Evolutionary conservation across 2,888 invertebrate genomes (phyloP), one percentile per base, ranked within the genome.

Genomic region (Amphipyra tragopoginis): DNA sequence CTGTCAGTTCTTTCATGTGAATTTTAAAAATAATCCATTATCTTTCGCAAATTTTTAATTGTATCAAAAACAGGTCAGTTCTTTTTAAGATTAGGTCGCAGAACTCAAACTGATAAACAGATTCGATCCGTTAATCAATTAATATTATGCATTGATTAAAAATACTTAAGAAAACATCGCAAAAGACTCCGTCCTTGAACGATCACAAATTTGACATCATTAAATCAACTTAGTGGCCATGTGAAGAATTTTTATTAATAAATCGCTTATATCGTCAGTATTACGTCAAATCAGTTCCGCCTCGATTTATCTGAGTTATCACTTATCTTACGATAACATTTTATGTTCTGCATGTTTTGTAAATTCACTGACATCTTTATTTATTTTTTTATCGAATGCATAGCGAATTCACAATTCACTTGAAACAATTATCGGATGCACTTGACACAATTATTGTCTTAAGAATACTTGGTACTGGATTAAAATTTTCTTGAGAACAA

Each of bases 281-380:
- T 77, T 81, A 79, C 80, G 79, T 79, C 61, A 73, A 79, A 79
- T 76, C 68, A 58, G 75, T 79, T 76, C 74, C 75, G 64, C 53
- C 56, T 75, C 7, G 9, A 51, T 42, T 57, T 65, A 58, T 60
- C 54, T 50, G 34, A 42, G 34, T 49, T 52, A 64, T 64, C 59
- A 54, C 52, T 62, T 59, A 68, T 74, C 60, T 48, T 48, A 42
- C 34, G 75, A 74, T 74, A 74, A 50, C 49, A 58, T 53, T 51
- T 69, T 34, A 45, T 64, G 29, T 54, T 55, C 34, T 57, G 34
- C 49, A 33, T 57, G 7, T 47, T 51, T 44, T 44, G 43, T 47
- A 11, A 47, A 57, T 65, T 60, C 54, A 34, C 36, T 57, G 40
- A 51, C 54, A 44, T 38, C 15, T 51, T 14, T 26, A 61, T 62